Percentiles rank a stretch among this genome's conserved stretches.
These are phyloP conservation scores for Eupithecia dodoneata DNA, from an alignment of 2,888 invertebrate species.

Conservation along the genomic window DNA sequence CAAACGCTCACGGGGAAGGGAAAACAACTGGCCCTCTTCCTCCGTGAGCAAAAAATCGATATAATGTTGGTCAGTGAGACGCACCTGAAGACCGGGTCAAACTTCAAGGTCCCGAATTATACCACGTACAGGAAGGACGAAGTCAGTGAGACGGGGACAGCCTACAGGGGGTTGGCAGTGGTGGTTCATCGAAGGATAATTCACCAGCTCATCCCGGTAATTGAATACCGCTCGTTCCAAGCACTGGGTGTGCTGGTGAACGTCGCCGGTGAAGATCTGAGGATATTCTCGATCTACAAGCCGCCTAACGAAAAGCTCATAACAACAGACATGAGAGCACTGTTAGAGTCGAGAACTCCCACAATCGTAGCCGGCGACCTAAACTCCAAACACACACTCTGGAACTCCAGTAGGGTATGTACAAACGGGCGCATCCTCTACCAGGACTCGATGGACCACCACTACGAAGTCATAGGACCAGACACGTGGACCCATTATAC, in stretches of 20 bases:
- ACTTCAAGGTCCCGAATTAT: neutral
- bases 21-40: conserved; percentile 22
- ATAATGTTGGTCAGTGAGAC: neutral
- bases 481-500: too few species aligned
- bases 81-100: neutral
- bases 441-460: too few species aligned
- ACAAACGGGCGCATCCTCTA: too few species aligned
- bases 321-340: too few species aligned
- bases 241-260: neutral
- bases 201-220: neutral
- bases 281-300: neutral
- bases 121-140: neutral
- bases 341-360: too few species aligned
- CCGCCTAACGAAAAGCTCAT: too few species aligned
- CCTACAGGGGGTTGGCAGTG: neutral
- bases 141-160: neutral
- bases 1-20: conserved; percentile 24
- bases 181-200: neutral
- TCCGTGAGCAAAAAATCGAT: conserved; percentile 10
- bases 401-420: too few species aligned
- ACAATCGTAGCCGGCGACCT: too few species aligned
- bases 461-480: too few species aligned
- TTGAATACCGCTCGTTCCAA: neutral
- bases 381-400: too few species aligned
- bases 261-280: neutral